Conservation (phyloP, 2,113 vertebrate genomes). For the Origma solitaria region DNA sequence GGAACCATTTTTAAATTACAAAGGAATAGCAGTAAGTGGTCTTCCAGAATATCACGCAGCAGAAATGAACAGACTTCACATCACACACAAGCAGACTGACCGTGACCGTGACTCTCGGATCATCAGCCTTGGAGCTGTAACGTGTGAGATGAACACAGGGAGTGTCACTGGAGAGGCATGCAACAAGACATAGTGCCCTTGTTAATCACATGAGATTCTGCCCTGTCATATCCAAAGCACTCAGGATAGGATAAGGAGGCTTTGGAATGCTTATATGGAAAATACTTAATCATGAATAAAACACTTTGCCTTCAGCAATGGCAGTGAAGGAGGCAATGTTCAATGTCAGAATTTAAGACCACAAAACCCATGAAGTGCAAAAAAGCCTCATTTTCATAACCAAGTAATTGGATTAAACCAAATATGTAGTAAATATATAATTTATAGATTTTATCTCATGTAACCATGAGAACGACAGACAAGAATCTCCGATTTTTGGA, state of each 20-base stretch:
- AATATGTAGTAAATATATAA: background rate
- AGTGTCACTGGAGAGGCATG: background rate
- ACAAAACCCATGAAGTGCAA: background rate
- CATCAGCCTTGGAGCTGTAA: background rate
- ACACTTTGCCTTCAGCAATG: background rate
- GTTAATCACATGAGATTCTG: background rate
- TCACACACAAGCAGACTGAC: background rate
- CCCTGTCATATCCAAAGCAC: background rate
- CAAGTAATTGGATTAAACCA: background rate
- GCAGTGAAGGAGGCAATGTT: background rate
- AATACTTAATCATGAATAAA: background rate
- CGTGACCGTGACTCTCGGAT: background rate
- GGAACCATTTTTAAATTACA: background rate
- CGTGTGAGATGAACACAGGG: background rate
- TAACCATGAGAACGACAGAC: background rate
- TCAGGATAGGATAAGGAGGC: background rate
- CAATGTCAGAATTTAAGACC: background rate
- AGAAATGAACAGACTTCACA: background rate
- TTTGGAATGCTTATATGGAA: background rate
- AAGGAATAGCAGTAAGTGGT: background rate
- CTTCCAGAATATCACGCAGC: accelerated
- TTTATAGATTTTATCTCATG: background rate
- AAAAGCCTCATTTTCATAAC: background rate
- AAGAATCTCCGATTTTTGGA: background rate
- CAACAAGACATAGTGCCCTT: background rate